Percentiles rank a stretch among this genome's conserved stretches.
phyloP scores from a whole-genome alignment of 2,888 invertebrate genomes.

The Onchidella celtica region DNA sequence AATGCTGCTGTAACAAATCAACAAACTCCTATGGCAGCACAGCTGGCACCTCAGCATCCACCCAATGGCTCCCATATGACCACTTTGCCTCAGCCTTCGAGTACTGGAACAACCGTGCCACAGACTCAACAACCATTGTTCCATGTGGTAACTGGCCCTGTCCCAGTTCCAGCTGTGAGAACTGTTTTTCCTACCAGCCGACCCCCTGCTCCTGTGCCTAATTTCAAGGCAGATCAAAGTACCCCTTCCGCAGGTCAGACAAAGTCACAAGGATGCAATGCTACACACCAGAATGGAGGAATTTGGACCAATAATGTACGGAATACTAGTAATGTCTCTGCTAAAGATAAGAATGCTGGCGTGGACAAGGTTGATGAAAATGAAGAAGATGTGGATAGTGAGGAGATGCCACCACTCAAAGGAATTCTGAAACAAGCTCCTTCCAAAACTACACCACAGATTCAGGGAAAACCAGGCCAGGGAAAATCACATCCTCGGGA shows the following conservation, averaged over 20 bases:
- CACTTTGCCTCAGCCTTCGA: too few species aligned
- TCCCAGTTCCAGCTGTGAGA: slow-evolving; percentile 53
- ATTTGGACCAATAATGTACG: neutral
- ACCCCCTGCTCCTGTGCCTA: slow-evolving; percentile 26
- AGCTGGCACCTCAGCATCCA: too few species aligned
- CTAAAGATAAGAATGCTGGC: neutral
- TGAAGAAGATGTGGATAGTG: slow-evolving; percentile 13
- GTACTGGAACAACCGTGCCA: neutral
- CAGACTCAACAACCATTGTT: neutral
- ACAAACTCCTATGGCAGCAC: neutral
- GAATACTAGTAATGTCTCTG: neutral
- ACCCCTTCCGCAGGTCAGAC: neutral
- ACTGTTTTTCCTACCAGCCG: slow-evolving; percentile 29
- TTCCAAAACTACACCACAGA: neutral
- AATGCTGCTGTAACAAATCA: too few species aligned
- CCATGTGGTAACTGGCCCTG: slow-evolving; percentile 17
- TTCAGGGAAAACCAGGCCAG: neutral
- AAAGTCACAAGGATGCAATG: neutral
- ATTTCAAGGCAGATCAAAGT: neutral
- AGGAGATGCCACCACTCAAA: slow-evolving; percentile 25
- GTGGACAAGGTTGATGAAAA: neutral
- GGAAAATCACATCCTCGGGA: slow-evolving; percentile 21
- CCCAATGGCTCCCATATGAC: neutral
- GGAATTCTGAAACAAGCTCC: slow-evolving; percentile 43
- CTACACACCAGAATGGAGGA: neutral